Evolutionary conservation across 2,797 vertebrate species (phyloP).

Genomic region (Pogoniulus pusillus): DNA sequence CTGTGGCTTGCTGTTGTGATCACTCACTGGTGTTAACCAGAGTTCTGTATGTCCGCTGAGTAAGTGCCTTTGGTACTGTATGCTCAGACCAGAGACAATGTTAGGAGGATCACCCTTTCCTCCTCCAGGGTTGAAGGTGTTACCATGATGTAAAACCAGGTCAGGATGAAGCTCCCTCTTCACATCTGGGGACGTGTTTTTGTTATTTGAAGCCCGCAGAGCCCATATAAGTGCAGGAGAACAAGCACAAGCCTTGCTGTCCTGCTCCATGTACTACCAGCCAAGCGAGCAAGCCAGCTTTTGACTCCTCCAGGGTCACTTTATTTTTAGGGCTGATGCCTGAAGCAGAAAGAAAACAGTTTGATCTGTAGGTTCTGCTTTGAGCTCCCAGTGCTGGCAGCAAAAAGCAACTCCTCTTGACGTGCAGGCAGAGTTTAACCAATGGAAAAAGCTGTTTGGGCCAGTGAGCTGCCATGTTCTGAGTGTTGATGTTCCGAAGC

Average conservation of each 20-base stretch:
- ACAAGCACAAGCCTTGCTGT: not conserved
- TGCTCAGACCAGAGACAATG: not conserved
- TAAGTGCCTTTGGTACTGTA: not conserved
- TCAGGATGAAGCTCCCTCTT: not conserved
- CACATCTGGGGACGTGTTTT: not conserved
- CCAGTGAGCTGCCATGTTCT: not conserved
- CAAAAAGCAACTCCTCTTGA: conserved; percentile 7
- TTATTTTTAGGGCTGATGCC: conserved; percentile 63
- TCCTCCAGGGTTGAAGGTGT: not conserved
- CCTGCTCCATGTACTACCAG: not conserved
- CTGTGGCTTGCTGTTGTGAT: not conserved
- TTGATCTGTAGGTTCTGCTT: conserved; percentile 44
- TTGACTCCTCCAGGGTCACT: conserved; percentile 46
- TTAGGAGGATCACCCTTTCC: not conserved
- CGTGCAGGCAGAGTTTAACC: not conserved
- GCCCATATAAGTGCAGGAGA: not conserved
- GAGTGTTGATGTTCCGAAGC: not conserved
- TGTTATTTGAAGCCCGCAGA: not conserved
- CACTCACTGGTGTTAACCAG: not conserved
- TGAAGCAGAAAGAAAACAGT: conserved; percentile 54
- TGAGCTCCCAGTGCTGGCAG: conserved; percentile 34
- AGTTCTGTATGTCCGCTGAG: not conserved
- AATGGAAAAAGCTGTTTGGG: conserved; percentile 22
- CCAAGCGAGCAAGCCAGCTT: conserved; percentile 33
- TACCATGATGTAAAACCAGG: not conserved